Base-by-base conservation (phyloP, 2,113 vertebrate species). In the Ranitomeya imitator region DNA sequence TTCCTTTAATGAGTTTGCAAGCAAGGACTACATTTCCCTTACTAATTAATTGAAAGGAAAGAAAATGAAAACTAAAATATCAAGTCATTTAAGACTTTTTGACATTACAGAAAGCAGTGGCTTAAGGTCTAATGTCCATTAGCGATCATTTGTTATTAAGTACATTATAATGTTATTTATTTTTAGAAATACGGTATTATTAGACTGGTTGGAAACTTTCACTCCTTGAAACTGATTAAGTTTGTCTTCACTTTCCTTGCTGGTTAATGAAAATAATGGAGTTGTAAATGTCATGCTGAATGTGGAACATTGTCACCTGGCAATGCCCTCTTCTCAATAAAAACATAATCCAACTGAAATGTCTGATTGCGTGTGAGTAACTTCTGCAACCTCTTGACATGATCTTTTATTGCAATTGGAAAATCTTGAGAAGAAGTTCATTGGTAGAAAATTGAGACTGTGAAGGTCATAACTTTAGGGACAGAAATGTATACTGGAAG, bases 241-340 rank as follows among this genome's bases (percentile, higher is more conserved):
- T 37, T 3, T 63, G 45, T 63, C 15, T 82, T 63, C 26, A 45
- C 18, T 31, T 82, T 59, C 12, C 4, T 15, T 21, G 8, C 31
- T 60, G 54, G 23, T 63, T 51, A 82, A 82, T 82, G 10, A 82
- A 63, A 51, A n/a, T 45, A 82, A 82, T 63, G 79, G 59, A 63
- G 59, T 21, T 63, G 78, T 21, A 59, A 79, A 82, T 82, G 59
- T 82, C 21, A 19, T 19, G 55, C 26, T 60, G 26, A 31, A 51
- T 82, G 14, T 63, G 78, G 54, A 45, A 63, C 9, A 63, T 82
- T 59, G 78, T 14, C 55, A 16, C 78, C 5, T 51, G 15, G 13
- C 18, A 37, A 10, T 26, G 23, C 10, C 31, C 18, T 63, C 26
- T 63, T 37, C 59, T 11, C 18, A 45, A 82, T 61, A 63, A 63